phyloP scores from a whole-genome alignment of 2,797 vertebrate genomes.

The Lepus oiostolus region DNA sequence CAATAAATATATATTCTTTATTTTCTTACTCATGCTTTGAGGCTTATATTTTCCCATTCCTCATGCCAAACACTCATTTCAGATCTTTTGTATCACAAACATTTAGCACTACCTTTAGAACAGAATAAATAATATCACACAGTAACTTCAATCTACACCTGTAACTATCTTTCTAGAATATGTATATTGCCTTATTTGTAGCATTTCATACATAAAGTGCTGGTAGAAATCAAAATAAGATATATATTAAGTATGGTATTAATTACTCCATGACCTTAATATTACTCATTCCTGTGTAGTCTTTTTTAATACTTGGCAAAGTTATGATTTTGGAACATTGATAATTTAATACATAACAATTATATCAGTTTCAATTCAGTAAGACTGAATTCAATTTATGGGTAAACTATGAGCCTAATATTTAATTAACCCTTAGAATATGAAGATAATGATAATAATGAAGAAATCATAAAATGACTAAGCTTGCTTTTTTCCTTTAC shows the following conservation, averaged over 20 bases:
- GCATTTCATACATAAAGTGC: constrained; percentile 16
- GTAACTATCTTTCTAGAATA: background rate
- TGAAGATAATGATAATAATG: constrained; percentile 7
- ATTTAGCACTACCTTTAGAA: background rate
- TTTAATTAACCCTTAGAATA: constrained; percentile 48
- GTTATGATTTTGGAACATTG: background rate
- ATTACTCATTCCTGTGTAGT: background rate
- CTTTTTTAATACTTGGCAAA: background rate
- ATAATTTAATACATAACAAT: background rate
- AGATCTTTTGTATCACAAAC: background rate
- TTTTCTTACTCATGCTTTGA: background rate
- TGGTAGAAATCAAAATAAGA: background rate
- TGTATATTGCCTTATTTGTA: background rate
- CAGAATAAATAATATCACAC: background rate
- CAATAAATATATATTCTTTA: background rate
- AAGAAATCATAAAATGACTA: background rate
- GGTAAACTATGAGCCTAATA: background rate
- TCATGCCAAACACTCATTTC: background rate
- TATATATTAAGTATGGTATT: background rate
- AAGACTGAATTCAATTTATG: constrained; percentile 50
- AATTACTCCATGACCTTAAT: constrained; percentile 24
- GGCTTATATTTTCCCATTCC: background rate
- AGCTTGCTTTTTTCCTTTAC: constrained; percentile 41
- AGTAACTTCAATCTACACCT: constrained; percentile 7
- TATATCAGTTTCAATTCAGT: constrained; percentile 16